Percentiles rank a stretch among this genome's conserved stretches.
Evolutionary conservation across 23 tunicate genomes (phyloP).

Genomic region (Trididemnum nubilum): DNA sequence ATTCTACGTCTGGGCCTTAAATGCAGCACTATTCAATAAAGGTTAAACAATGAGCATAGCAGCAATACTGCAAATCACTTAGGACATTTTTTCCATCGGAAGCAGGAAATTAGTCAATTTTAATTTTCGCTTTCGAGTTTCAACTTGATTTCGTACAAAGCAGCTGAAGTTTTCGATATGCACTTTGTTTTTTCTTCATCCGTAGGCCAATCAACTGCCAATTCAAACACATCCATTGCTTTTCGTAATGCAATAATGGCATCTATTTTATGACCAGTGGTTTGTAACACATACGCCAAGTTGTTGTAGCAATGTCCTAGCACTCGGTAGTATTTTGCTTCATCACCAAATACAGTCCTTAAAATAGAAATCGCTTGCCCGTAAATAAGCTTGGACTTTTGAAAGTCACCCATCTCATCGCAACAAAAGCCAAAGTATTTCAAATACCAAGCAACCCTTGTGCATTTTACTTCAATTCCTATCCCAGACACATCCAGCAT

Average conservation of each 20-base stretch:
- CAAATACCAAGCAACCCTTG: constrained; percentile 29
- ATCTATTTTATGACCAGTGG: neutral
- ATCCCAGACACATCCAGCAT: neutral
- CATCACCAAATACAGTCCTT: neutral
- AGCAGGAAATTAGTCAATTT: no score
- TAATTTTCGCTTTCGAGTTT: no score
- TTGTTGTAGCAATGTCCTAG: constrained; percentile 21
- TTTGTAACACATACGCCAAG: constrained; percentile 9
- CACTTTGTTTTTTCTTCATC: constrained; percentile 3
- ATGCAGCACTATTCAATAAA: no score
- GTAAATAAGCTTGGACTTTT: neutral
- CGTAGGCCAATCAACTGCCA: neutral
- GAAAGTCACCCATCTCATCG: constrained; percentile 19
- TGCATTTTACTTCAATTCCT: constrained; percentile 16
- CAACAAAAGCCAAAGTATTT: constrained; percentile 28
- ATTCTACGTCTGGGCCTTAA: no score
- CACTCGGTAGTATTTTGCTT: constrained; percentile 16
- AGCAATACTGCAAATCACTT: no score
- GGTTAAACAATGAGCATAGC: no score
- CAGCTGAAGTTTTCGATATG: constrained; percentile 13
- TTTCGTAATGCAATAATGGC: neutral
- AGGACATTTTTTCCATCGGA: no score
- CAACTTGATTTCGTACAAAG: constrained; percentile 2
- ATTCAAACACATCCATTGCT: constrained; percentile 8
- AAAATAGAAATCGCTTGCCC: neutral